These are phyloP conservation scores for Bombyx mori DNA, from an alignment of 1,140 invertebrate genomes.

Conservation along the genomic window DNA sequence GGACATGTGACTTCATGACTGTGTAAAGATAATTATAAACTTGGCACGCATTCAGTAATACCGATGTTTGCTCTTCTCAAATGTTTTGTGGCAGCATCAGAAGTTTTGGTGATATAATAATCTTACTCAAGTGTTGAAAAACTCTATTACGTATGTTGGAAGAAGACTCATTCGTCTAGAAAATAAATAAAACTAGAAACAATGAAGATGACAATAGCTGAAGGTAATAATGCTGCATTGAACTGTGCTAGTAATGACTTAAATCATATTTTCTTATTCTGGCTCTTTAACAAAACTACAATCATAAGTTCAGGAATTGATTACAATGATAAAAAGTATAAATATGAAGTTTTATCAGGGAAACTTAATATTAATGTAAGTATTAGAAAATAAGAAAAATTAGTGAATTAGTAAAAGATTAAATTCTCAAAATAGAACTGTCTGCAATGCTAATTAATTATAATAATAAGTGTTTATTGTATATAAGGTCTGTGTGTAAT, in stretches of 20 bases:
- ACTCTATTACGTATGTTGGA: too few species aligned
- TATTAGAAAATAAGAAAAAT: constrained; percentile 8
- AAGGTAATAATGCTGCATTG: constrained; percentile 73
- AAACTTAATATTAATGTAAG: constrained; percentile 76
- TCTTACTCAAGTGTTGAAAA: not conserved
- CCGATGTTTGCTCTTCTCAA: constrained; percentile 49
- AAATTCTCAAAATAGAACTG: too few species aligned
- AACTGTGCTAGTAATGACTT: constrained; percentile 77
- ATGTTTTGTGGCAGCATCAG: constrained; percentile 20
- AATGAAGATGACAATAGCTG: constrained; percentile 70
- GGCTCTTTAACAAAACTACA: constrained; percentile 73
- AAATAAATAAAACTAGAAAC: constrained; percentile 2
- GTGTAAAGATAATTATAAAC: constrained; percentile 63
- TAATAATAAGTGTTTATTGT: too few species aligned
- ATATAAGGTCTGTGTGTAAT: too few species aligned
- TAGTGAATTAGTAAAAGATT: constrained; percentile 40
- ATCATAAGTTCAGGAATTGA: constrained; percentile 76
- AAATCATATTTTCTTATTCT: constrained; percentile 78
- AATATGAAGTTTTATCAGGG: constrained; percentile 79
- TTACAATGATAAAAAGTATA: constrained; percentile 75
- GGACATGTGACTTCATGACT: constrained; percentile 49
- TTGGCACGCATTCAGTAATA: constrained; percentile 65
- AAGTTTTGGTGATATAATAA: constrained; percentile 35
- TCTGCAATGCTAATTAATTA: too few species aligned
- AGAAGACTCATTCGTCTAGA: too few species aligned